Conservation (phyloP, 2,888 invertebrate genomes). For the Acholoe squamosa region DNA sequence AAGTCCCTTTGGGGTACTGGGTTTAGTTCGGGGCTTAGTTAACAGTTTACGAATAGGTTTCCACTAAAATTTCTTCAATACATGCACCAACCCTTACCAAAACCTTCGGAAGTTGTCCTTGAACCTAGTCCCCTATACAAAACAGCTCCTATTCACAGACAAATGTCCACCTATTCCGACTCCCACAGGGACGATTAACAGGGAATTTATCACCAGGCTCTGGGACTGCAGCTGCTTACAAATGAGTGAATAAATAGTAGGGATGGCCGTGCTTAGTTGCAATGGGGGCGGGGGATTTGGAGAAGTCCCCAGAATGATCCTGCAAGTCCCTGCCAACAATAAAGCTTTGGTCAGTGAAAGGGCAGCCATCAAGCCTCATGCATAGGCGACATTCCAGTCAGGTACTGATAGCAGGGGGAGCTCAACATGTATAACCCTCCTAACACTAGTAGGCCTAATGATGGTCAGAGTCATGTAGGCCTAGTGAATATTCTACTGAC, state of each 20-base stretch:
- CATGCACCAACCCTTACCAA: too few species aligned
- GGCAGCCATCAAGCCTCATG: neutral
- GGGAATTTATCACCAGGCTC: slow-evolving; percentile 40
- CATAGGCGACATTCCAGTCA: neutral
- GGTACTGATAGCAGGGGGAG: neutral
- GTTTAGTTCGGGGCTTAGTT: too few species aligned
- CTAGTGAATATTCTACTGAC: too few species aligned
- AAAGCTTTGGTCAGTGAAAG: slow-evolving; percentile 37
- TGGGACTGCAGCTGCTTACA: neutral
- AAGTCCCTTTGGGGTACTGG: too few species aligned
- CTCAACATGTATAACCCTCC: neutral
- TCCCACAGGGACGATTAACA: slow-evolving; percentile 36
- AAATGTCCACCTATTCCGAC: neutral
- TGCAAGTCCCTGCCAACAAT: neutral
- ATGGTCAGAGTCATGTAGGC: too few species aligned
- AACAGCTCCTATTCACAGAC: neutral
- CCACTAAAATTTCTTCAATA: too few species aligned
- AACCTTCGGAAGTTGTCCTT: too few species aligned
- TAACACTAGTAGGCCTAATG: neutral
- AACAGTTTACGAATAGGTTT: too few species aligned
- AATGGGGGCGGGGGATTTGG: slow-evolving; percentile 4
- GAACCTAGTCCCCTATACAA: too few species aligned
- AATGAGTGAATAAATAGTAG: slow-evolving; percentile 35
- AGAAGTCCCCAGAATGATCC: neutral
- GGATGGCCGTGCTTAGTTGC: neutral